phyloP scores from a whole-genome alignment of 2,113 vertebrate genomes.

The Sylvicapra grimmia region DNA sequence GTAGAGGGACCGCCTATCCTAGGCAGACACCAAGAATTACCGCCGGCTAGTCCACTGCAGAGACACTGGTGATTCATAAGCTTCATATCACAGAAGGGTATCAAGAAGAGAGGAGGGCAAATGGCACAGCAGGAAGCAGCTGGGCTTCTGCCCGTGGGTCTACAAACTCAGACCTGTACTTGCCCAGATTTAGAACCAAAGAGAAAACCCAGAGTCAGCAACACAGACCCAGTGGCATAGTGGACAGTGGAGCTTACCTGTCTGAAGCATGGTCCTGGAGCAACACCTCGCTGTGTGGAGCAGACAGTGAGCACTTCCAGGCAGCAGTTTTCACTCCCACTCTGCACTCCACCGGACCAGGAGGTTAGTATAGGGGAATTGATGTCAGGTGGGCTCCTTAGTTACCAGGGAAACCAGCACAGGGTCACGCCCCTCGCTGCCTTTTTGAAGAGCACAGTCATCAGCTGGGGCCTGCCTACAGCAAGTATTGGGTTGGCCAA shows the following conservation, averaged over 20 bases:
- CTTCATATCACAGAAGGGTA: rapidly evolving
- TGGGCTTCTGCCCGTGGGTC: background rate
- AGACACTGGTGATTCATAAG: no score
- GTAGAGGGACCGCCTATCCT: background rate
- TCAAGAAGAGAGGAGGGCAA: background rate
- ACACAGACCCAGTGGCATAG: background rate
- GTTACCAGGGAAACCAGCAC: background rate
- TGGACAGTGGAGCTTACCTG: background rate
- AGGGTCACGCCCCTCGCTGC: background rate
- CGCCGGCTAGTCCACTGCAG: background rate
- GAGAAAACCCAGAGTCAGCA: background rate
- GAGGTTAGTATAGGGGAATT: background rate
- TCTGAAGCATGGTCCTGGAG: background rate
- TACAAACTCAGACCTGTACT: background rate
- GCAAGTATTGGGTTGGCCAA: background rate
- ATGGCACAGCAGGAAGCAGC: rapidly evolving
- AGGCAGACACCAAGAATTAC: background rate
- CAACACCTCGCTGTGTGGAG: no score
- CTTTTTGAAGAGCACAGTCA: background rate
- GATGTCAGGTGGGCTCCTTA: background rate
- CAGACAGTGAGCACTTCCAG: background rate
- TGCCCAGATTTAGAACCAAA: background rate
- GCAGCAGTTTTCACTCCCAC: background rate
- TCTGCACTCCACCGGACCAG: background rate
- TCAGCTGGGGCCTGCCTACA: background rate